These are phyloP conservation scores for Drosophila hawaiiensis DNA, from an alignment of 2,888 invertebrate species.

Conservation along the genomic window DNA sequence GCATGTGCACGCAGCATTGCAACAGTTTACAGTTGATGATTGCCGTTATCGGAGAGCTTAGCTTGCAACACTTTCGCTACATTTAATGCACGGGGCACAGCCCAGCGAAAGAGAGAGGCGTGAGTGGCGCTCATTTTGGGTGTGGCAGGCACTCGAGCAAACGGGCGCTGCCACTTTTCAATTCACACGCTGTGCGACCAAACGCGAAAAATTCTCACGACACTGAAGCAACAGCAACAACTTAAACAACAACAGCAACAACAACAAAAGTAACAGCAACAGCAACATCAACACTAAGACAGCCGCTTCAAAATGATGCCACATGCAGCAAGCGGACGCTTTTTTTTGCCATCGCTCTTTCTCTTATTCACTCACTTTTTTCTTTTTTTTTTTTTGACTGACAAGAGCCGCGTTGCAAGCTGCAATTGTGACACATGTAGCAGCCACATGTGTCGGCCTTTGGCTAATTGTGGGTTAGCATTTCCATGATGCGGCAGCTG, in stretches of 20 bases:
- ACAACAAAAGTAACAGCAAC: conserved; percentile 13
- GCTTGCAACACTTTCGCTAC: conserved; percentile 71
- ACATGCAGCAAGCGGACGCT: conserved; percentile 58
- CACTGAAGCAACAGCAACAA: conserved; percentile 74
- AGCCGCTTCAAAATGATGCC: conserved; percentile 60
- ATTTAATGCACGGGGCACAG: conserved; percentile 32
- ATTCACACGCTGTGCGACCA: conserved; percentile 83
- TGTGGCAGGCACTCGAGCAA: conserved; percentile 30
- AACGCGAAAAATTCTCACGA: conserved; percentile 83
- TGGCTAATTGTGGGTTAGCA: conserved; percentile 76
- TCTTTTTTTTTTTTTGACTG: conserved; percentile 45
- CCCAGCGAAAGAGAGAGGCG: conserved; percentile 21
- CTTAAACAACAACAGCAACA: conserved; percentile 33
- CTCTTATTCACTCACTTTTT: conserved; percentile 54
- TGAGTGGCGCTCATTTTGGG: conserved; percentile 27
- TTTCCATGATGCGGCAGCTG: conserved; percentile 28
- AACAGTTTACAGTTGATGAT: conserved; percentile 41
- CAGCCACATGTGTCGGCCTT: conserved; percentile 60
- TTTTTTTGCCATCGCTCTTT: conserved; percentile 32
- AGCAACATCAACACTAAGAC: conserved; percentile 50
- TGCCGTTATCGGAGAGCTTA: conserved; percentile 24
- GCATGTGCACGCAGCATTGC: conserved; percentile 32
- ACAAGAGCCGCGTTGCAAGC: conserved; percentile 50
- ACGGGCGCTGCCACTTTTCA: conserved; percentile 53
- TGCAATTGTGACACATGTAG: conserved; percentile 63